These are phyloP conservation scores for Zaprionus vittiger DNA, from an alignment of 1,140 invertebrate species.

Conservation along the genomic window DNA sequence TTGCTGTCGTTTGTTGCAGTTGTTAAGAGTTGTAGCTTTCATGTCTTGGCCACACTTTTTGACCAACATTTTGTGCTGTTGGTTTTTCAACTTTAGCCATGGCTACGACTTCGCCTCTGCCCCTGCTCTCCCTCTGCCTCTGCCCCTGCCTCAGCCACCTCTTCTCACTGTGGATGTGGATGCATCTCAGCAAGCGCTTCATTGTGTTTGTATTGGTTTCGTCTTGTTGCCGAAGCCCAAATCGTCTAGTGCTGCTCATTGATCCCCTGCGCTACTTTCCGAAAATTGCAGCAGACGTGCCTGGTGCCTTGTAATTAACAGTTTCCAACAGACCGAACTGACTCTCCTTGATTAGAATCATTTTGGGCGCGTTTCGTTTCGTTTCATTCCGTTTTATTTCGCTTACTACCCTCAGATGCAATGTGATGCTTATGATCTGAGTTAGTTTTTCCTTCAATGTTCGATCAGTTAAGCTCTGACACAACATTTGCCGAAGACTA, in stretches of 20 bases:
- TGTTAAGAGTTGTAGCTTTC: constrained; percentile 83
- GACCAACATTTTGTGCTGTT: constrained; percentile 77
- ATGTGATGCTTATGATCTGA: constrained; percentile 29
- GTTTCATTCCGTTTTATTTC: constrained; percentile 2
- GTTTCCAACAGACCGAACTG: constrained; percentile 64
- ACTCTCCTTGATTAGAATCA: constrained; percentile 75
- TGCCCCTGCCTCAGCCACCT: neutral
- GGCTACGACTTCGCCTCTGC: neutral
- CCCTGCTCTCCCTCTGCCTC: constrained; percentile 2
- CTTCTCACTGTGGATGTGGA: neutral
- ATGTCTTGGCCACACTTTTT: constrained; percentile 83
- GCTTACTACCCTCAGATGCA: constrained; percentile 17
- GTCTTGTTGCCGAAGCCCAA: constrained; percentile 43
- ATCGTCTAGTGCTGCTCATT: constrained; percentile 71
- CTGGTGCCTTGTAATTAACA: constrained; percentile 76
- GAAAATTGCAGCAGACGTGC: constrained; percentile 76
- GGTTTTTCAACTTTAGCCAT: constrained; percentile 45
- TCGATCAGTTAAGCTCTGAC: constrained; percentile 23
- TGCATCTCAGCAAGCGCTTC: constrained; percentile 8
- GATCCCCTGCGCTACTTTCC: constrained; percentile 75
- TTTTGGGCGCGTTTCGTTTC: constrained; percentile 75
- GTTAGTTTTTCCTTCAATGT: constrained; percentile 20
- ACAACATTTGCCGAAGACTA: constrained; percentile 37
- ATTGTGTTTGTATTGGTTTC: constrained; percentile 32
- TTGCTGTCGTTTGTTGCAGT: constrained; percentile 81